Evolutionary conservation across 2,113 vertebrate species (phyloP), one percentile per base, ranked within the genome.

Genomic region (Oreocharis arfaki): DNA sequence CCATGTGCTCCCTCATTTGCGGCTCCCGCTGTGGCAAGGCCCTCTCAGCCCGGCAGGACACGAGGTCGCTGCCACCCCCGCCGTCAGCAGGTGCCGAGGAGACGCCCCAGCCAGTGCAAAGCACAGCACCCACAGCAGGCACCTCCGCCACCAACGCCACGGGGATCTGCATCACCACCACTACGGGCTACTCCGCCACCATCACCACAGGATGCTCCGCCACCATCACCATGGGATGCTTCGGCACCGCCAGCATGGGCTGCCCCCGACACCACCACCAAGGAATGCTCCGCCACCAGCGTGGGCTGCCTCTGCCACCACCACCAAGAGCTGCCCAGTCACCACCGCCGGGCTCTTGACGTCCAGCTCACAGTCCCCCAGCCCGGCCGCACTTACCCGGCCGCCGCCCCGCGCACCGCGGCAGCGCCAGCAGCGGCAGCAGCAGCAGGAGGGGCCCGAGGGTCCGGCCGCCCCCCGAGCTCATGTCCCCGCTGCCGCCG

Each of bases 401-500:
- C 35, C 30, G 42, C 68, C 17, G 70, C 14, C 50, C 84, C 26
- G 21, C 55, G 19, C 80, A 28, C 16, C 11, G 73, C 32, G 27
- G 32, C 64, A 71, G 46, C n/a, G 6, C 16, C 76, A 23, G 19
- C 56, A 74, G 49, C 41, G 61, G 24, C 46, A 61, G 32, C n/a
- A 47, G 56, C 44, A 79, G 23, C 12, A 57, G 47, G 2, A 60
- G 41, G 33, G 26, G 67, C 20, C 47, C 30, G 11, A n/a, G 17
- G 10, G 23, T 10, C 59, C 41, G 16, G 44, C 32, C 28, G 46
- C 10, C 3, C 13, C 50, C 24, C 9, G 21, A 16, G 12, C 24
- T 90, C 95, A 94, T 96, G 37, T 26, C 56, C 59, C 85, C 53
- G 41, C 46, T n/a, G 61, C 50, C 47, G 63, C 20, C 26, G 26